These are phyloP conservation scores for Papilio elwesi DNA, from an alignment of 2,888 invertebrate genomes.

Conservation along the genomic window DNA sequence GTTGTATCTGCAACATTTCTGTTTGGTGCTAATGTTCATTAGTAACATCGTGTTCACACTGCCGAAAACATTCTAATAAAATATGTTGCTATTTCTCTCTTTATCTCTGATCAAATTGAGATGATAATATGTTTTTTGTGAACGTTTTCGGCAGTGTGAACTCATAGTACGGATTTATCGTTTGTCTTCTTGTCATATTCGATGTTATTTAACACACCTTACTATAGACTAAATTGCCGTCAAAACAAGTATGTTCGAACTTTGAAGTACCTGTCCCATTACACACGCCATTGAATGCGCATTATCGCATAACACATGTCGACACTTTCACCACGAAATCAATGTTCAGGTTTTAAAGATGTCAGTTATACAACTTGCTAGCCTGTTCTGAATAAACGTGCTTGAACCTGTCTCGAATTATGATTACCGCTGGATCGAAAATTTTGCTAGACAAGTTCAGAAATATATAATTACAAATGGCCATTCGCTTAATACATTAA, in stretches of 20 bases:
- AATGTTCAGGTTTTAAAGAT: slow-evolving; percentile 60
- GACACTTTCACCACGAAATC: slow-evolving; percentile 75
- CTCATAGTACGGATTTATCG: too few relatives aligned
- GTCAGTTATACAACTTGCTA: slow-evolving; percentile 65
- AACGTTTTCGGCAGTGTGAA: too few relatives aligned
- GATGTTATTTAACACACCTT: too few relatives aligned
- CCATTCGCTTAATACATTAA: background rate
- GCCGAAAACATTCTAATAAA: too few relatives aligned
- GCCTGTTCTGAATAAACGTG: slow-evolving; percentile 36
- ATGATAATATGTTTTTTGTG: too few relatives aligned
- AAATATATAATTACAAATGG: background rate
- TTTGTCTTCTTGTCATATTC: too few relatives aligned
- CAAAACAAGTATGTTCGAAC: slow-evolving; percentile 1
- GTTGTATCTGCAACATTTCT: too few relatives aligned
- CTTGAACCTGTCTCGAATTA: slow-evolving; percentile 6
- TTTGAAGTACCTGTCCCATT: background rate
- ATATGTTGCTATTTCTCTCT: too few relatives aligned
- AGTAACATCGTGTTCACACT: too few relatives aligned
- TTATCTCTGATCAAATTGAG: too few relatives aligned
- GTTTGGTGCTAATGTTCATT: too few relatives aligned
- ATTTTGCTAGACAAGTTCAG: background rate
- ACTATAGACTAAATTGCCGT: background rate
- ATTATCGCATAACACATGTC: slow-evolving; percentile 61
- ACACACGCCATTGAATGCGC: slow-evolving; percentile 59
- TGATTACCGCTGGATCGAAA: slow-evolving; percentile 11